Evolutionary conservation across 2,113 vertebrate genomes (phyloP).

Genomic region (Dasyprocta punctata): DNA sequence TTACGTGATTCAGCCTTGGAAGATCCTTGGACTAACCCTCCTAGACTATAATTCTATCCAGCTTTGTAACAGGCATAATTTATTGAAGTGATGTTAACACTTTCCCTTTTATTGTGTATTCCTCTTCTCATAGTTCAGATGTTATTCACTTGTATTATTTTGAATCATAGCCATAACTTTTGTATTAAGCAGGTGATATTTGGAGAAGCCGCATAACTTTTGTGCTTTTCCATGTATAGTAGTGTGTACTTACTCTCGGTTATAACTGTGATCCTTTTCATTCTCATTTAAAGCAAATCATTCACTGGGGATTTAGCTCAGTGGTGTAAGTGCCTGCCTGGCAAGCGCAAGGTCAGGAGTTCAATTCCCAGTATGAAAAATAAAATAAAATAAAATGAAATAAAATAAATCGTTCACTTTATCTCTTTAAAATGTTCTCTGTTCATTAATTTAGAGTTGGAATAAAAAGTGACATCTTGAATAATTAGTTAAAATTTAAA

Average conservation of each 20-base stretch:
- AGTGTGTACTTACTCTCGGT: neutral
- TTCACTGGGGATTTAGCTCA: too few relatives aligned
- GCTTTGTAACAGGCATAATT: neutral
- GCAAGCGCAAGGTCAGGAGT: too few relatives aligned
- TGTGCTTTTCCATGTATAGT: neutral
- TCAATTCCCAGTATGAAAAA: too few relatives aligned
- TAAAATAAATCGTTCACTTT: slow-evolving; percentile 42
- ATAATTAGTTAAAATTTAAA: slow-evolving; percentile 27
- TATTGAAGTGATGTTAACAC: slow-evolving; percentile 20
- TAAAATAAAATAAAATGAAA: too few relatives aligned
- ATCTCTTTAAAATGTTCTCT: neutral
- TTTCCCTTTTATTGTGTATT: slow-evolving; percentile 22
- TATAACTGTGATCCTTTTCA: neutral
- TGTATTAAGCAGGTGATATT: slow-evolving; percentile 34
- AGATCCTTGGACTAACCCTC: neutral
- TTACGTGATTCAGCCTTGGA: neutral
- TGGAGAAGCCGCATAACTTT: neutral
- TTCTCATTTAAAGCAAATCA: slow-evolving; percentile 23
- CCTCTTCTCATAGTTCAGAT: neutral
- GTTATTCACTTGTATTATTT: slow-evolving; percentile 28
- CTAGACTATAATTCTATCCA: neutral
- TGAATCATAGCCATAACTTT: neutral
- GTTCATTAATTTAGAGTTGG: slow-evolving; percentile 43
- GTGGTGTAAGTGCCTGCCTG: too few relatives aligned
- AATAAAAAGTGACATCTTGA: neutral